phyloP scores from a whole-genome alignment of 2,113 vertebrate genomes.

The Smithornis capensis region DNA sequence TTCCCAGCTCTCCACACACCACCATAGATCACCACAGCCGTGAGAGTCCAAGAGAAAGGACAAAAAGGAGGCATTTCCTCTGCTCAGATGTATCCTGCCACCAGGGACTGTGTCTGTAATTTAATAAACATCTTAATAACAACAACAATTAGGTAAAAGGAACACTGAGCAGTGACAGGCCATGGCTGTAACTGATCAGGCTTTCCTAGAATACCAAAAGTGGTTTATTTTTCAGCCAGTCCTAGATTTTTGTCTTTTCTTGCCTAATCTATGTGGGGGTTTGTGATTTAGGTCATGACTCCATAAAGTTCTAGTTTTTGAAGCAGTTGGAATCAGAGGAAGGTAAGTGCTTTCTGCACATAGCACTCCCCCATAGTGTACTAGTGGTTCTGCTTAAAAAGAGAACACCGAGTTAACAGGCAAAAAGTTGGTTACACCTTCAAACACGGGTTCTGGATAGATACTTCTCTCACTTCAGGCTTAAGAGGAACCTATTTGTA shows the following conservation, averaged over 20 bases:
- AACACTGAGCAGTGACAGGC: background rate
- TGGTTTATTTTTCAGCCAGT: background rate
- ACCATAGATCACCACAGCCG: background rate
- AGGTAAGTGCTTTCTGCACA: background rate
- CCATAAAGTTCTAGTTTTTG: background rate
- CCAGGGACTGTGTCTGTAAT: background rate
- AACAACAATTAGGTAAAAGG: background rate
- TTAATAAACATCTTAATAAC: conserved; percentile 4
- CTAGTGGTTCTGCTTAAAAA: background rate
- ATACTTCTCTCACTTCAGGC: background rate
- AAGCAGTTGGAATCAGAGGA: background rate
- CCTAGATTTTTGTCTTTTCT: background rate
- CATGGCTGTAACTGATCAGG: background rate
- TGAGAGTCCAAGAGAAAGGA: background rate
- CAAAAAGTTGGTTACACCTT: background rate
- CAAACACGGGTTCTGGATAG: background rate
- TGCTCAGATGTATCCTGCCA: background rate
- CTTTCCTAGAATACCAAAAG: background rate
- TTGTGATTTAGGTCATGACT: background rate
- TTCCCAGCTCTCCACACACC: background rate
- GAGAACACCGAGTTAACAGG: background rate
- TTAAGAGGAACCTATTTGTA: background rate
- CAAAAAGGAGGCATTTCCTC: conserved; percentile 1
- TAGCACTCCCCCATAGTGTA: rapidly evolving
- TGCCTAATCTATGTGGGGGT: rapidly evolving